phyloP scores from a whole-genome alignment of 2,888 invertebrate genomes.

The Drosophila hamatofila region DNA sequence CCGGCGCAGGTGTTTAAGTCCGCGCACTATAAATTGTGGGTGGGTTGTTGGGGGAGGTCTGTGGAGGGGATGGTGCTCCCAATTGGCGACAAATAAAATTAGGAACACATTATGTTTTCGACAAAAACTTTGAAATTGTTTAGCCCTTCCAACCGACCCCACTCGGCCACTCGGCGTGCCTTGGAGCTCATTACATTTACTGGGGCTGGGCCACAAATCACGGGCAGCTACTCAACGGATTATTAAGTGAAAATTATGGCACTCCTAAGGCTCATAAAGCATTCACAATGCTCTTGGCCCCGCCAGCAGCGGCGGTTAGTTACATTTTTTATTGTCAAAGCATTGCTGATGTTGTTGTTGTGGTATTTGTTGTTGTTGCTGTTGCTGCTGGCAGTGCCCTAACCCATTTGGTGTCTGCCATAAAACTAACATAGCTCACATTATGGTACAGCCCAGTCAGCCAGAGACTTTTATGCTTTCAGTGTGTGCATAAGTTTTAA shows the following conservation, averaged over 20 bases:
- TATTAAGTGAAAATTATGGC: slow-evolving; percentile 82
- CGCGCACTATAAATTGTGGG: slow-evolving; percentile 69
- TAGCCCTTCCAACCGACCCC: slow-evolving; percentile 28
- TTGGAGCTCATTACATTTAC: slow-evolving; percentile 65
- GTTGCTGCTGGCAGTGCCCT: slow-evolving; percentile 35
- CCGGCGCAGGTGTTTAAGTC: slow-evolving; percentile 65
- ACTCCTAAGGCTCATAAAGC: slow-evolving; percentile 81
- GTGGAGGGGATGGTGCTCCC: slow-evolving; percentile 48
- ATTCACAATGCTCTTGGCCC: slow-evolving; percentile 73
- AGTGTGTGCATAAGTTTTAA: slow-evolving; percentile 80
- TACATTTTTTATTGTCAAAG: slow-evolving; percentile 80
- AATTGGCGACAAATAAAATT: slow-evolving; percentile 82
- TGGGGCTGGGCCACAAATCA: slow-evolving; percentile 69
- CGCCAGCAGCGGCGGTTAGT: slow-evolving; percentile 64
- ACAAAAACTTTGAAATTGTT: slow-evolving; percentile 79
- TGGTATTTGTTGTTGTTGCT: slow-evolving; percentile 1
- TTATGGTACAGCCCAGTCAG: slow-evolving; percentile 59
- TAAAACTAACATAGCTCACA: slow-evolving; percentile 80
- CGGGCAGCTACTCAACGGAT: slow-evolving; percentile 79
- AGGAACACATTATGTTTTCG: slow-evolving; percentile 81
- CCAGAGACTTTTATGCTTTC: slow-evolving; percentile 48
- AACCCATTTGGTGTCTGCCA: slow-evolving; percentile 75
- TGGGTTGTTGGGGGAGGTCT: background rate
- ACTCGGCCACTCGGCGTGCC: slow-evolving; percentile 4
- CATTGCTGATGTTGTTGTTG: slow-evolving; percentile 34